Evolutionary conservation across 2,888 invertebrate genomes (phyloP).

Genomic region (Blastobasis lacticolella): DNA sequence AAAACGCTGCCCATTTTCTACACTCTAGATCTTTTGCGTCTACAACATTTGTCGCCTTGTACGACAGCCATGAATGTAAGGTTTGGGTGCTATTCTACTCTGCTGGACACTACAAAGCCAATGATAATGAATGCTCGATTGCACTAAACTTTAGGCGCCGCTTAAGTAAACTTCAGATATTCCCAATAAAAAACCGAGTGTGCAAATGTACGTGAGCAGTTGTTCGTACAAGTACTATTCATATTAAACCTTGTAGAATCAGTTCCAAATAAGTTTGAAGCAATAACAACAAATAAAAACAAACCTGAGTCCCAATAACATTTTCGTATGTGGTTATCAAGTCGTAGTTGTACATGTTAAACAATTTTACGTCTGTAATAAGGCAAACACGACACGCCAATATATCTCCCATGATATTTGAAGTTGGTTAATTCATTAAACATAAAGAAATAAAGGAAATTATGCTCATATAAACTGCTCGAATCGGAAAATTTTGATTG

Average conservation of each 20-base stretch:
- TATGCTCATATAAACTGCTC: too few species aligned
- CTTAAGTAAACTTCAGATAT: background rate
- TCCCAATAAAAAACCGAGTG: background rate
- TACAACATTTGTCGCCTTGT: too few species aligned
- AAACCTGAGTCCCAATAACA: constrained; percentile 39
- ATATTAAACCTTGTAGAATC: background rate
- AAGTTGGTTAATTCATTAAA: too few species aligned
- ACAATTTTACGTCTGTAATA: constrained; percentile 41
- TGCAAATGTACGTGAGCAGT: background rate
- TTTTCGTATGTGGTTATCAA: constrained; percentile 34
- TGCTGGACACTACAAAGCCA: too few species aligned
- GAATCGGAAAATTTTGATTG: too few species aligned
- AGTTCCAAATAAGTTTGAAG: background rate
- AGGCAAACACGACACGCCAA: constrained; percentile 43
- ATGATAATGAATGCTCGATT: background rate
- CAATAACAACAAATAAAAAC: constrained; percentile 8
- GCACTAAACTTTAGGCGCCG: background rate
- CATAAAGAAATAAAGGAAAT: too few species aligned
- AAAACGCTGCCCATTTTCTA: too few species aligned
- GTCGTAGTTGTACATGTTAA: constrained; percentile 33
- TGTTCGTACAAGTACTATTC: background rate
- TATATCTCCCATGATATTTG: too few species aligned
- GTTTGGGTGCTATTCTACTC: too few species aligned
- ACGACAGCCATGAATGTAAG: too few species aligned
- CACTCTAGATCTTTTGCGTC: too few species aligned